A percentile compares a stretch with the other conserved stretches of the same genome.
These are phyloP conservation scores for Trematomus loennbergii DNA, from an alignment of 2,113 vertebrate species.

Conservation along the genomic window DNA sequence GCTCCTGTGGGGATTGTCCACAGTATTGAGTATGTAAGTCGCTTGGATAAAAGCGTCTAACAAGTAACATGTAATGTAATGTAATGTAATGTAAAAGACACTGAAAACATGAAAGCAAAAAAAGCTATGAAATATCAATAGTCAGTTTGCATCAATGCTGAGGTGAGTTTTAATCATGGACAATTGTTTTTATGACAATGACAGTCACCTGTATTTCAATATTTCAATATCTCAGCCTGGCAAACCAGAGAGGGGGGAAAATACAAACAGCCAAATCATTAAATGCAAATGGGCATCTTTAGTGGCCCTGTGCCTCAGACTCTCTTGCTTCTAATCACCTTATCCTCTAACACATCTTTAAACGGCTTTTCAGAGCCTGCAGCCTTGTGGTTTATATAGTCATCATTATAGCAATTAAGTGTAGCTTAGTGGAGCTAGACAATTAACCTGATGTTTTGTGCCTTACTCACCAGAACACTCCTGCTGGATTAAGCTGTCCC, in stretches of 20 bases:
- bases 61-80: too few relatives aligned
- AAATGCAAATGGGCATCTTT: slow-evolving; percentile 76
- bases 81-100: too few relatives aligned
- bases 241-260: slow-evolving; percentile 61
- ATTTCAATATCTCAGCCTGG: slow-evolving; percentile 44
- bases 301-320: slow-evolving; percentile 75
- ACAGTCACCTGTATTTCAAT: neutral
- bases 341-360: slow-evolving; percentile 77
- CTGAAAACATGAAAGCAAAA: neutral
- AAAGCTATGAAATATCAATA: neutral
- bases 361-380: slow-evolving; percentile 70
- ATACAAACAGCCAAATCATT: slow-evolving; percentile 71
- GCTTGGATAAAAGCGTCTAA: too few relatives aligned
- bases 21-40: too few relatives aligned
- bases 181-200: neutral
- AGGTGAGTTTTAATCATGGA: neutral
- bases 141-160: neutral
- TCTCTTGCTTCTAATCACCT: slow-evolving; percentile 73
- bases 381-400: slow-evolving; percentile 68
- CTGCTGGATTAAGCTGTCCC: slow-evolving; percentile 67
- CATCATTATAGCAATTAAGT: slow-evolving; percentile 82
- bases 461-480: slow-evolving; percentile 67
- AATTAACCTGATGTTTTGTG: slow-evolving; percentile 82
- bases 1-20: too few relatives aligned
- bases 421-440: slow-evolving; percentile 78